A percentile compares a stretch with the other conserved stretches of the same genome.
Evolutionary conservation across 2,888 invertebrate species (phyloP).

Genomic region (Melieria crassipennis): DNA sequence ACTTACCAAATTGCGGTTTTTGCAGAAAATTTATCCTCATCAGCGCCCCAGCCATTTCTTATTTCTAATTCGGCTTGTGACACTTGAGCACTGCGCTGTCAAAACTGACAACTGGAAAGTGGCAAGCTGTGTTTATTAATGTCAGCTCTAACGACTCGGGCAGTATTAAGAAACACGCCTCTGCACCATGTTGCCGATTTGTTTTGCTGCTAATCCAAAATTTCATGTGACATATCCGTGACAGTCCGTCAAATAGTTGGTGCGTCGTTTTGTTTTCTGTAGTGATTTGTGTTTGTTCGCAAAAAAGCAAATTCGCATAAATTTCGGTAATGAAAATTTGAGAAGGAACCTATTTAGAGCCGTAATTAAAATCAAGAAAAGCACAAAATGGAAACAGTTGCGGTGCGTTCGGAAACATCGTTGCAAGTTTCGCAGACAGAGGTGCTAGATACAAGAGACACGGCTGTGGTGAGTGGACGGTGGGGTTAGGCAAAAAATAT

Average conservation of each 20-base stretch:
- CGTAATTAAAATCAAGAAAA: neutral
- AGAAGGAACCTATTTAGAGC: neutral
- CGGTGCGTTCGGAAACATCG: slow-evolving; percentile 23
- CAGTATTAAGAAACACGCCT: no score
- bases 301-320: neutral
- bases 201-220: no score
- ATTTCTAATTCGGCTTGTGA: no score
- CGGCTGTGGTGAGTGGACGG: slow-evolving; percentile 24
- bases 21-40: slow-evolving; percentile 73
- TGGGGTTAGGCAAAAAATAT: neutral
- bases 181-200: no score
- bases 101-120: no score
- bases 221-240: no score
- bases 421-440: slow-evolving; percentile 33
- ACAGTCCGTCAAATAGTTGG: no score
- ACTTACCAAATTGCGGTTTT: slow-evolving; percentile 73
- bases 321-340: neutral
- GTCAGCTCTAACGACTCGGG: no score
- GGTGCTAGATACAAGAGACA: slow-evolving; percentile 26
- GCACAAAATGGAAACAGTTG: slow-evolving; percentile 36
- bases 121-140: no score
- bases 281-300: no score
- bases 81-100: no score
- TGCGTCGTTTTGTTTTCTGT: no score
- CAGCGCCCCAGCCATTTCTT: slow-evolving; percentile 77